These are phyloP conservation scores for Ecdyonurus torrentis DNA, from an alignment of 2,888 invertebrate genomes.

Conservation along the genomic window DNA sequence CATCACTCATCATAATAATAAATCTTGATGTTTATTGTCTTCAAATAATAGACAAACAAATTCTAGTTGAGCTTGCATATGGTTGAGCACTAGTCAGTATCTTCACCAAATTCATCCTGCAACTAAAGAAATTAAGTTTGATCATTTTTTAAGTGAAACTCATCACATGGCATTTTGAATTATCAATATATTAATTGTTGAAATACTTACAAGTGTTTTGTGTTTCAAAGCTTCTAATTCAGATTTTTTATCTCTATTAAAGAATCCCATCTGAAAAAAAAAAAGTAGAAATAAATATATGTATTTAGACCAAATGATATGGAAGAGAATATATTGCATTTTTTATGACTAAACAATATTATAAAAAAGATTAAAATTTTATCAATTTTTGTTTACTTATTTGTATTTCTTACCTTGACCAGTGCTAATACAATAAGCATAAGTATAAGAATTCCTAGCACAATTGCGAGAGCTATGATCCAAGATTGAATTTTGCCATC, in stretches of 20 bases:
- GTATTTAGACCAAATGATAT: too few relatives aligned
- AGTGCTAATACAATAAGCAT: conserved; percentile 18
- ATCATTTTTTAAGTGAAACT: too few relatives aligned
- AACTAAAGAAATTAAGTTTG: not conserved
- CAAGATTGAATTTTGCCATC: conserved; percentile 18
- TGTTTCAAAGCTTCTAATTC: conserved; percentile 26
- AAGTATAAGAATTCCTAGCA: conserved; percentile 21
- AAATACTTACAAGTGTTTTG: conserved; percentile 4
- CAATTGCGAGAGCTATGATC: conserved; percentile 21
- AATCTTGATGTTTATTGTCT: too few relatives aligned
- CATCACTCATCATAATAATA: too few relatives aligned
- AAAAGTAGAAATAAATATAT: conserved; percentile 4
- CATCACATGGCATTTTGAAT: not conserved
- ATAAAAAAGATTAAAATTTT: not conserved
- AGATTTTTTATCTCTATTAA: conserved; percentile 29
- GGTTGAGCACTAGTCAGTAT: too few relatives aligned
- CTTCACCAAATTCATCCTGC: not conserved
- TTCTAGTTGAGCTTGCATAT: too few relatives aligned
- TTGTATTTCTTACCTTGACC: conserved; percentile 14
- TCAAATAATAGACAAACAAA: too few relatives aligned
- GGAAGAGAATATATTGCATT: too few relatives aligned
- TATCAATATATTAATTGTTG: not conserved
- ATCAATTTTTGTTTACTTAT: not conserved
- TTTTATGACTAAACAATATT: not conserved
- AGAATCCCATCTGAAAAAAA: conserved; percentile 29